Percentiles rank a stretch among this genome's conserved stretches.
These are phyloP conservation scores for Resseliella maxima DNA, from an alignment of 2,888 invertebrate species.

Conservation along the genomic window DNA sequence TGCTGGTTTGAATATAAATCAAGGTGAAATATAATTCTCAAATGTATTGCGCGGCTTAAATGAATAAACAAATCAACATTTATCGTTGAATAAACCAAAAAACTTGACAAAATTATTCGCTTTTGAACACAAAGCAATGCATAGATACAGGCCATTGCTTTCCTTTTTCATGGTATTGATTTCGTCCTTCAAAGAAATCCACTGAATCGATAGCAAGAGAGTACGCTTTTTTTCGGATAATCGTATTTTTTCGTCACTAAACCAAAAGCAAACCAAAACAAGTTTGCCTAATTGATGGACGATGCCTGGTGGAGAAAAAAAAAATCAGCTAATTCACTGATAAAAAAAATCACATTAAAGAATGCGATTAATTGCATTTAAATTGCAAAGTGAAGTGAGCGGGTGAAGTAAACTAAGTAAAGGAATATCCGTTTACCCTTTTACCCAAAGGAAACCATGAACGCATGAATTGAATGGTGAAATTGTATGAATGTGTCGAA, in stretches of 20 bases:
- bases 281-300: no score
- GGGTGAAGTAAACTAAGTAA: no score
- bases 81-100: neutral
- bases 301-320: neutral
- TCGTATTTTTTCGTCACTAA: no score
- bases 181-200: neutral
- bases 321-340: neutral
- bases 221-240: neutral
- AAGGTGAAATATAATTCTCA: neutral
- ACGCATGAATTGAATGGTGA: no score
- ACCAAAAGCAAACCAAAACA: neutral
- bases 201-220: neutral
- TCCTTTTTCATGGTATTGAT: neutral
- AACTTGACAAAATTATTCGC: neutral
- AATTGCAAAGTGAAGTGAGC: neutral
- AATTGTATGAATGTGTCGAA: no score
- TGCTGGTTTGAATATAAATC: constrained; percentile 25
- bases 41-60: neutral
- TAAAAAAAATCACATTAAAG: neutral
- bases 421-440: no score
- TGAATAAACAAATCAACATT: neutral
- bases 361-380: neutral
- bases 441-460: no score
- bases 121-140: no score
- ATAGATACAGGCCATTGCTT: no score